Evolutionary conservation across 2,113 vertebrate genomes (phyloP).

Genomic region (Ranitomeya imitator): DNA sequence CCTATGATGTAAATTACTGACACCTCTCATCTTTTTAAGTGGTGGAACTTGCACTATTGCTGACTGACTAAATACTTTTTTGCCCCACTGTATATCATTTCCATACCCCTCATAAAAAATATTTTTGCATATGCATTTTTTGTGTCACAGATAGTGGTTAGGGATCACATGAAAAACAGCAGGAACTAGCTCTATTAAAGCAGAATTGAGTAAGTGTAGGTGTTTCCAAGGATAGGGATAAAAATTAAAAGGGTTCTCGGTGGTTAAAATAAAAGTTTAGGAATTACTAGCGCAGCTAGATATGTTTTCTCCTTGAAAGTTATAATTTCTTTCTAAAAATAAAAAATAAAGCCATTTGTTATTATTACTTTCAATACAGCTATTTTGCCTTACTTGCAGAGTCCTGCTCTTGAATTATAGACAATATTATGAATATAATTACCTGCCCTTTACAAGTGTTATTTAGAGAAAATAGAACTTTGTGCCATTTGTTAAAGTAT

Average conservation of each 20-base stretch:
- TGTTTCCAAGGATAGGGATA: neutral
- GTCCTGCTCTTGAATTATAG: conserved; percentile 34
- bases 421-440: conserved; percentile 43
- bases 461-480: conserved; percentile 44
- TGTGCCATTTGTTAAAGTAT: conserved; percentile 45
- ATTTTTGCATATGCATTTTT: too few relatives aligned
- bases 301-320: neutral
- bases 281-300: neutral
- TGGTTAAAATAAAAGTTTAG: neutral
- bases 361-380: neutral
- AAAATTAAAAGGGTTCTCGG: neutral
- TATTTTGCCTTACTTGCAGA: conserved; percentile 12
- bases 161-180: too few relatives aligned
- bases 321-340: neutral
- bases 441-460: conserved; percentile 40
- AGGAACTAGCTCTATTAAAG: too few relatives aligned
- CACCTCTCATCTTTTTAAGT: too few relatives aligned
- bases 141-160: too few relatives aligned
- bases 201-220: too few relatives aligned
- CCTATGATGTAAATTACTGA: too few relatives aligned
- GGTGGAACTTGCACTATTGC: too few relatives aligned
- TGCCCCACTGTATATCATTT: too few relatives aligned
- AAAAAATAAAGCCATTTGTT: neutral
- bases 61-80: too few relatives aligned
- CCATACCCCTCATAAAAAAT: too few relatives aligned